Conservation (phyloP, 2,797 vertebrate genomes). For the Oreonectes daqikongensis region DNA sequence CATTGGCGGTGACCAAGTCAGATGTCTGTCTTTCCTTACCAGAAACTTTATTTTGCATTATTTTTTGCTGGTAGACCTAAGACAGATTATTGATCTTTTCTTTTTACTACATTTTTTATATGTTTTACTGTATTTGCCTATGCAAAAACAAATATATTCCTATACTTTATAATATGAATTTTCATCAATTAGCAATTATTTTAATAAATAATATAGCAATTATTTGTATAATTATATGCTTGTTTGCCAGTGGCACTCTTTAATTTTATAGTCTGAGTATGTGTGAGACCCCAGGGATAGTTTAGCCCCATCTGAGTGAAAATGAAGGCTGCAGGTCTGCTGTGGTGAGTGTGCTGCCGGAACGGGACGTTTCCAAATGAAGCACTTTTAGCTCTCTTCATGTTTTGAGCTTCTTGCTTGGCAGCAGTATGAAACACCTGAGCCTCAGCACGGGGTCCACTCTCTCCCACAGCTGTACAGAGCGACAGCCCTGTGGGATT, state of each 20-base stretch:
- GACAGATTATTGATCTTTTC: too few relatives aligned
- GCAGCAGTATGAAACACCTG: conserved; percentile 54
- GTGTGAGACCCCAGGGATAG: background rate
- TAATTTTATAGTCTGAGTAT: background rate
- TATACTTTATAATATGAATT: background rate
- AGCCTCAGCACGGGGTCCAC: conserved; percentile 25
- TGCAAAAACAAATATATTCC: background rate
- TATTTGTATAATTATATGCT: background rate
- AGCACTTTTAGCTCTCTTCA: conserved; percentile 12
- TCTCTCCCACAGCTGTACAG: conserved; percentile 41
- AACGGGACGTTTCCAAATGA: conserved; percentile 27
- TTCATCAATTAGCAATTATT: too few relatives aligned
- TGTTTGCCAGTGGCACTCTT: background rate
- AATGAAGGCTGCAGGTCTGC: background rate
- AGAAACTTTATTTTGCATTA: background rate
- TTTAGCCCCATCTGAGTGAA: conserved; percentile 13
- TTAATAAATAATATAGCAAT: too few relatives aligned
- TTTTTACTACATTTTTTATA: background rate
- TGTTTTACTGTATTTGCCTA: background rate
- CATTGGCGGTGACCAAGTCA: background rate
- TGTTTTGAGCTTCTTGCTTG: conserved; percentile 45
- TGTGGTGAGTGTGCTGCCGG: background rate
- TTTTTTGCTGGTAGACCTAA: background rate
- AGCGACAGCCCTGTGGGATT: conserved; percentile 44
- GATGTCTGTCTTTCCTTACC: background rate